phyloP scores from a whole-genome alignment of 2,797 vertebrate genomes.

The Lophius americanus region DNA sequence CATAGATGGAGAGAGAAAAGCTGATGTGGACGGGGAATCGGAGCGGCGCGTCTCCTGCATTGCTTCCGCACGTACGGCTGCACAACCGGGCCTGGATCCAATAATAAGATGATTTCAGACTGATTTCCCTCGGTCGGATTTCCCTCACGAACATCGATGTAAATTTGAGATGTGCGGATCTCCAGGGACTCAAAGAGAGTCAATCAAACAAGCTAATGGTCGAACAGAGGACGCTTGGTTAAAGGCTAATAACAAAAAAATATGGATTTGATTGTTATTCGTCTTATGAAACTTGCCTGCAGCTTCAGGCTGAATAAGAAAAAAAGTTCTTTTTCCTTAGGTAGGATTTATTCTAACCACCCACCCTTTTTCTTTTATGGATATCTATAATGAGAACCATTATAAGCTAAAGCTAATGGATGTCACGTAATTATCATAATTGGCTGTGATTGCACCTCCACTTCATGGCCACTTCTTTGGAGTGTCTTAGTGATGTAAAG shows the following conservation, averaged over 20 bases:
- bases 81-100: too few relatives aligned
- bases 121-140: too few relatives aligned
- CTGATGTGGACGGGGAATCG: background rate
- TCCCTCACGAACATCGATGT: too few relatives aligned
- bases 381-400: constrained; percentile 57
- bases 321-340: constrained; percentile 3
- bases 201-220: too few relatives aligned
- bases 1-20: constrained; percentile 6
- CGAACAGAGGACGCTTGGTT: too few relatives aligned
- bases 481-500: constrained; percentile 36
- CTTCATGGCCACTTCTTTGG: constrained; percentile 36
- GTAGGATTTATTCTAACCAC: constrained; percentile 25
- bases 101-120: too few relatives aligned
- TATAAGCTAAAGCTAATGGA: constrained; percentile 43
- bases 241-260: too few relatives aligned
- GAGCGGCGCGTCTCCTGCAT: too few relatives aligned
- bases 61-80: too few relatives aligned
- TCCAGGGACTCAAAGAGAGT: too few relatives aligned
- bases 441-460: constrained; percentile 60
- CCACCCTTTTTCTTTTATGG: constrained; percentile 30
- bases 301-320: background rate
- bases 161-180: too few relatives aligned
- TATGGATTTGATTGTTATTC: too few relatives aligned
- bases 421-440: constrained; percentile 64
- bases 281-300: background rate